Evolutionary conservation across 2,113 vertebrate species (phyloP), one percentile per base, ranked within the genome.

Genomic region (Naja naja): DNA sequence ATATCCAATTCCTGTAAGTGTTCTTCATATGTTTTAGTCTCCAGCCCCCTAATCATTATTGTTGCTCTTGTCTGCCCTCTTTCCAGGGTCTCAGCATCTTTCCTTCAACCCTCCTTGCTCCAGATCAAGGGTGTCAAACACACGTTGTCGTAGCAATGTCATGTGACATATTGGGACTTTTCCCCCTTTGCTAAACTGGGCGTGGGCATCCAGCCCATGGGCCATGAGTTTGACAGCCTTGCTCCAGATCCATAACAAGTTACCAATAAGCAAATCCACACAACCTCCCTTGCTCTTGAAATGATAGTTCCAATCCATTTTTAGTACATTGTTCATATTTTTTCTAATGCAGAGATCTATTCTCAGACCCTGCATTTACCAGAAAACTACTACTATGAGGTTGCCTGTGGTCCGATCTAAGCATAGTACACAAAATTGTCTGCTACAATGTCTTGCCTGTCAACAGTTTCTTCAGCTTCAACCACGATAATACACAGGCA

Each of bases 341-440:
- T 9, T 91, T 47, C n/a, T 45, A 20, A 43, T 6, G 45, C 39
- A 74, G 43, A 91, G 93, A 96, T 87, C 34, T 94, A 92, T 94
- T 54, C 95, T 92, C 93, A 94, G 93, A 96, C 95, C 94, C 88
- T 92, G 91, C 85, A 89, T 91, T 97, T 95, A 93, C 93, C 34
- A 81, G n/a, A 20, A 74, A 74, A n/a, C 47, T 49, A 9, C 47
- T 49, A 49, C 47, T 49, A 49, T 8, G 9, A 49, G 8, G 47
- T 49, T 9, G 8, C 8, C 8, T 49, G 47, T 49, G 8, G 47
- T 49, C 47, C 47, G 7, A 9, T 49, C 47, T 49, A 49, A 49
- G 47, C 47, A 49, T 9, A 49, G 47, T 49, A 49, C 47, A 49
- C 8, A 49, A 49, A 49, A 49, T 49, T 49, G 47, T 49, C 47